Percentiles rank a stretch among this genome's conserved stretches.
phyloP scores from a whole-genome alignment of 2,888 invertebrate species.

The Pseudococcus viburni region DNA sequence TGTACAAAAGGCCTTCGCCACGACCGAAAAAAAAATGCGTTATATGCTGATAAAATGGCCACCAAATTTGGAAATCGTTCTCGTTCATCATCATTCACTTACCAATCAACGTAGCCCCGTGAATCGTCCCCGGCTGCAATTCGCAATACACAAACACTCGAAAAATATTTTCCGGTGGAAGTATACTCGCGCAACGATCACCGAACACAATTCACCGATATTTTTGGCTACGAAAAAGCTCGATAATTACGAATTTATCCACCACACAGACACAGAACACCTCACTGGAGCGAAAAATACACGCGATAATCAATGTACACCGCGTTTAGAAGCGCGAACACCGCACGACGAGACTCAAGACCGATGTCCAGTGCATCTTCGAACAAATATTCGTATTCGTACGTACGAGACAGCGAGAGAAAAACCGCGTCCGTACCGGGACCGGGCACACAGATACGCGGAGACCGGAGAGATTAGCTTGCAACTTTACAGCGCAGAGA shows the following conservation, averaged over 20 bases:
- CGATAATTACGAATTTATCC: background rate
- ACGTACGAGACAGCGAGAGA: background rate
- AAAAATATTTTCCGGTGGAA: background rate
- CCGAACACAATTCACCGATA: background rate
- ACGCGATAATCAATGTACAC: background rate
- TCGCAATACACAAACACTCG: background rate
- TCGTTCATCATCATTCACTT: background rate
- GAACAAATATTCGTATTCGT: background rate
- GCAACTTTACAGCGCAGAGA: background rate
- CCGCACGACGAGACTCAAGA: background rate
- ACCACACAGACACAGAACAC: background rate
- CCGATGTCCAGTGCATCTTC: background rate
- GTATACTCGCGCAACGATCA: background rate
- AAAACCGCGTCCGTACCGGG: background rate
- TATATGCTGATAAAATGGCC: background rate
- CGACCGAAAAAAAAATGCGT: background rate
- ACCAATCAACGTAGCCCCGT: background rate
- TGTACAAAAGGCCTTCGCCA: background rate
- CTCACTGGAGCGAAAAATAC: background rate
- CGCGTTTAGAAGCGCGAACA: background rate
- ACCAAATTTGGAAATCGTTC: no score
- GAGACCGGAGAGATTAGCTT: background rate
- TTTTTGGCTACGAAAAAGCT: background rate
- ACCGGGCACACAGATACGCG: background rate
- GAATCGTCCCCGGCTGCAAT: background rate